Base-by-base conservation (phyloP, 2,888 invertebrate genomes). In the Pandemis heparana region DNA sequence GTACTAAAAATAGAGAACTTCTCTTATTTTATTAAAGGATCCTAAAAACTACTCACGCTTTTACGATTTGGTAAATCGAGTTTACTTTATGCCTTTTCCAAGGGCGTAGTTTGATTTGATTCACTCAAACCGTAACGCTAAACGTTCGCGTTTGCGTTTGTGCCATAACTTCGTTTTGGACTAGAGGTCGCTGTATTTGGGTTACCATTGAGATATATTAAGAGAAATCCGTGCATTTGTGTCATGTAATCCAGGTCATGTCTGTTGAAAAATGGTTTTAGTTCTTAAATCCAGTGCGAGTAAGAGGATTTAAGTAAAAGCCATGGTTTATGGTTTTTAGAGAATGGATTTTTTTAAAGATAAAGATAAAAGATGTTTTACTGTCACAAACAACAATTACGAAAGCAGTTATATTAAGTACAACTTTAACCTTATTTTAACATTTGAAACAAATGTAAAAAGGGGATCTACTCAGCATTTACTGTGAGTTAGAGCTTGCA, bases 201-300 rank as follows among this genome's bases (percentile, higher is more conserved):
- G 23, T 56, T 56, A 56, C 23, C 3, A 32, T 32, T 4, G 23
- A 56, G 23, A 23, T 53, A 16, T 56, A n/a, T n/a, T n/a, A 23
- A 56, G 23, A 23, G 56, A 56, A 53, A 23, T 56, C 23, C 23
- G 23, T 23, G 23, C 56, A 56, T 56, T 56, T 56, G 23, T 56
- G 12, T 56, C 23, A 10, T 23, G 12, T 12, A 7, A 56, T 56
- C 12, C n/a, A 56, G 56, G 56, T 23, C 56, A 53, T 18, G 18
- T 53, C 9, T 9, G 12, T 32, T 32, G 23, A 32, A 10, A 12
- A 23, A 23, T 4, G 12, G 23, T 56, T 56, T 10, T 1, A 12
- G 23, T 12, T 23, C 23, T 56, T 23, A 56, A 56, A 7, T 10
- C 56, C 23, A 7, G 18, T 9, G 51, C 7, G 9, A 32, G 23